Evolutionary conservation across 2,113 vertebrate species (phyloP), one percentile per base, ranked within the genome.

Genomic region (Bagarius yarrelli): DNA sequence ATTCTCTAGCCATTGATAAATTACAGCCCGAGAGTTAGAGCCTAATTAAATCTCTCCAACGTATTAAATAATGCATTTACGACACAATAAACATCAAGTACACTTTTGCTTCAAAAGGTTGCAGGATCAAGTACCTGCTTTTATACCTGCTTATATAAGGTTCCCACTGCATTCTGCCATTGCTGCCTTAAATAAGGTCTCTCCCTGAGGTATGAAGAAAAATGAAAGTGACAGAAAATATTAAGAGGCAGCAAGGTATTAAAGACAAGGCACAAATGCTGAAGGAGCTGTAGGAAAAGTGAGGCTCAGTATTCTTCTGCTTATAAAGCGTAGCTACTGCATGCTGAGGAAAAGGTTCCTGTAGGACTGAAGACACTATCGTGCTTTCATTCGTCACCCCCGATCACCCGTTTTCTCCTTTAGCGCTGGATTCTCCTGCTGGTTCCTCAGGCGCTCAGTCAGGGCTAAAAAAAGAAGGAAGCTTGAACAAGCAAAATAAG

Each of bases 401-500:
- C 30, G 55, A 78, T 67, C 30, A 67, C 30, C 52, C 21, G 16
- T 30, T 34, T 36, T n/a, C 76, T 78, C 23, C 27, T 56, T 55
- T 47, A 80, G 78, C 32, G 44, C 55, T 59, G 19, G 18, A 59
- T 80, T 67, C 64, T 53, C 50, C 63, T 30, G 12, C 69, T 83
- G 32, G 47, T 64, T 52, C 9, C 60, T 36, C 77, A 50, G 44
- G 59, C 73, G 59, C 52, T 60, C 57, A 57, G 40, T 63, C 60
- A 61, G 59, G 19, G 57, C 56, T 73, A 32, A 67, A 73, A 81
- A 56, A 84, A 89, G 90, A 89, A 81, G 78, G 90, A 89, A 81
- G 78, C 87, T 87, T 87, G 86, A 90, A 90, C 80, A 87, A 90
- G 90, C 87, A 85, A 72, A 84, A 85, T 50, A 36, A 84, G 81